Base-by-base conservation (phyloP, 2,888 invertebrate species). In the Philereme transversata region DNA sequence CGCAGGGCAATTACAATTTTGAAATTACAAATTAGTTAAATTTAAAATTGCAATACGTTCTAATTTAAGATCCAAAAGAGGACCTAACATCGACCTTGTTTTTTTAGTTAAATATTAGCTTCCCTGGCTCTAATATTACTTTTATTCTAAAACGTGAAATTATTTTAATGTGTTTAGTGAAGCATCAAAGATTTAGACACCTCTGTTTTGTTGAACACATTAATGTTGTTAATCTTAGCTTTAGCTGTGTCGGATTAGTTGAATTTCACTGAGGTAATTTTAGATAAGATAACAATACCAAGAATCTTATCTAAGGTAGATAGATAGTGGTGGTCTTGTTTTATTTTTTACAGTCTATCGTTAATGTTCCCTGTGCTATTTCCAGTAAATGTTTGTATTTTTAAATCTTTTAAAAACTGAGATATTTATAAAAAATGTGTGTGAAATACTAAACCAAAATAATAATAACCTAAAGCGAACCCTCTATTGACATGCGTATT, bases 251-350 rank as follows among this genome's bases (percentile, higher is more conserved):
- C 79, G 79, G 78, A 81, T 84, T 81, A 79, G 78, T 84, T 82
- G 79, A 85, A 86, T 86, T 86, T 81, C 75, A 79, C 76, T 70
- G 64, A 61, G 64, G 64, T 62, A 53, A 60, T 60, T 55, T 57
- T 51, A 79, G 90, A 90, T 90, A 87, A 90, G 88, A 89, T 87
- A 87, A 72, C 66, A 82, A 86, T 87, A 84, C 76, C 71, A 66
- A 68, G 67, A 68, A 71, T 72, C 72, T 76, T 79, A 83, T 81
- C 78, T 61, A 69, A 70, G 70, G 74, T 76, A 53, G 53, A 46
- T 57, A 56, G 60, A 46, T 57, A 56, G 60, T 49, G 74, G 70
- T 67, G 72, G 69, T 77, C 76, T 69, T 71, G 58, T 59, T 53
- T 41, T 5, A 34, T 59, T 58, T 58, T 59, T 45, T 46, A 33